phyloP scores from a whole-genome alignment of 2,797 vertebrate species.

The Psittacula echo region DNA sequence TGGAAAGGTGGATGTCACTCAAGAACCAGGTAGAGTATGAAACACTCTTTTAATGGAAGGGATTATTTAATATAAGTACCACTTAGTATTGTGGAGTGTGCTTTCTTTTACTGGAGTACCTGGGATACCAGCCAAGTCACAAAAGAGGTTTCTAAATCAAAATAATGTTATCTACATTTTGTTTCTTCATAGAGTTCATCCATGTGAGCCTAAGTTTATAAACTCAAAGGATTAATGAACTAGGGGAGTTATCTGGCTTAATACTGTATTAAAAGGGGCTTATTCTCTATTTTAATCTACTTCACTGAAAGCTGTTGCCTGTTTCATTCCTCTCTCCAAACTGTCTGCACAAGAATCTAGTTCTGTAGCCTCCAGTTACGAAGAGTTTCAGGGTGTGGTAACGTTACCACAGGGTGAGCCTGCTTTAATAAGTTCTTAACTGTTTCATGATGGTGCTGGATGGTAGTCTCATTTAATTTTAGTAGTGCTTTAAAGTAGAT shows the following conservation, averaged over 20 bases:
- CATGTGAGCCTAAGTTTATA: neutral
- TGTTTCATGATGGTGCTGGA: neutral
- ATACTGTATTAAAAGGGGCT: neutral
- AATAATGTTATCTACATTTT: neutral
- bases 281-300: constrained; percentile 27
- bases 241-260: neutral
- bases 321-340: neutral
- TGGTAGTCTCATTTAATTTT: neutral
- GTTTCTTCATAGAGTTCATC: neutral
- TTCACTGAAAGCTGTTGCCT: neutral
- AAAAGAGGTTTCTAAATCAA: neutral
- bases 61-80: accelerated
- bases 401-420: neutral
- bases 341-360: neutral
- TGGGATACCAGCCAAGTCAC: neutral
- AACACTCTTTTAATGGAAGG: neutral
- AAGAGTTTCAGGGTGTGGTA: neutral
- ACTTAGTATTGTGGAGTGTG: neutral
- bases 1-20: constrained; percentile 87
- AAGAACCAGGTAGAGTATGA: constrained; percentile 82
- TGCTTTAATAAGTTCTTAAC: neutral
- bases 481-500: neutral
- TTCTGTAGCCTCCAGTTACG: neutral
- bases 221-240: constrained; percentile 3
- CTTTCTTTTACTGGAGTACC: neutral